Conservation (phyloP, 1,140 invertebrate species). For the Bombus pascuorum region DNA sequence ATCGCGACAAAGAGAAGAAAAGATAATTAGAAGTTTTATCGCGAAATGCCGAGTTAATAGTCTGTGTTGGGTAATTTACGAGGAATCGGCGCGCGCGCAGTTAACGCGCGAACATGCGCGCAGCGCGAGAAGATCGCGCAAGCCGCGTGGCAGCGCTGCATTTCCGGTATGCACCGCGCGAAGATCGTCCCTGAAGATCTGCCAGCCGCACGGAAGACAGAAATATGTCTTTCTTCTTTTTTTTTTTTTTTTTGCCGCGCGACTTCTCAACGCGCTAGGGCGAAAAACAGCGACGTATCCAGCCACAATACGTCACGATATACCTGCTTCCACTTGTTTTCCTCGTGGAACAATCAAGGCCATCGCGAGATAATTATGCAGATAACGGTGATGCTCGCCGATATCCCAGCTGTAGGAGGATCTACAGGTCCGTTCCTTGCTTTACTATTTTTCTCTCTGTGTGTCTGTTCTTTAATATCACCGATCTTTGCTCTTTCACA, state of each 20-base stretch:
- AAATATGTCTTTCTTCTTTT: constrained; percentile 1
- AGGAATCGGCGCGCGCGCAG: constrained; percentile 7
- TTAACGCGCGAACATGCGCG: constrained; percentile 31
- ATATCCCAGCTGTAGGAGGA: constrained; percentile 50
- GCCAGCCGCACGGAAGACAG: constrained; percentile 53
- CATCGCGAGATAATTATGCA: constrained; percentile 55
- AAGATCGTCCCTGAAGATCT: constrained; percentile 68
- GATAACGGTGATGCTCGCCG: constrained; percentile 50
- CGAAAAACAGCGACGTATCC: constrained; percentile 51
- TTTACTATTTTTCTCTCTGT: neutral
- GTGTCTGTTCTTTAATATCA: neutral
- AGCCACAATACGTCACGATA: constrained; percentile 52
- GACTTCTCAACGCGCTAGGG: constrained; percentile 9
- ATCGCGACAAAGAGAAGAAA: neutral
- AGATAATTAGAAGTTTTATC: neutral
- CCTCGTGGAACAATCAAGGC: constrained; percentile 62
- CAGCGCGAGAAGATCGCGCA: constrained; percentile 1
- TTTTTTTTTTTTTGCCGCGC: neutral
- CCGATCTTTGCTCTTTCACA: constrained; percentile 33
- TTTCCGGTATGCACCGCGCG: constrained; percentile 39
- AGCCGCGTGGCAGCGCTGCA: constrained; percentile 29
- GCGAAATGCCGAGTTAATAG: neutral
- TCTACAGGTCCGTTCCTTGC: constrained; percentile 60
- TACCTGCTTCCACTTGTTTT: constrained; percentile 41
- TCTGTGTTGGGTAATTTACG: neutral